These are phyloP conservation scores for Megalops atlanticus DNA, from an alignment of 2,113 vertebrate species.

Conservation along the genomic window DNA sequence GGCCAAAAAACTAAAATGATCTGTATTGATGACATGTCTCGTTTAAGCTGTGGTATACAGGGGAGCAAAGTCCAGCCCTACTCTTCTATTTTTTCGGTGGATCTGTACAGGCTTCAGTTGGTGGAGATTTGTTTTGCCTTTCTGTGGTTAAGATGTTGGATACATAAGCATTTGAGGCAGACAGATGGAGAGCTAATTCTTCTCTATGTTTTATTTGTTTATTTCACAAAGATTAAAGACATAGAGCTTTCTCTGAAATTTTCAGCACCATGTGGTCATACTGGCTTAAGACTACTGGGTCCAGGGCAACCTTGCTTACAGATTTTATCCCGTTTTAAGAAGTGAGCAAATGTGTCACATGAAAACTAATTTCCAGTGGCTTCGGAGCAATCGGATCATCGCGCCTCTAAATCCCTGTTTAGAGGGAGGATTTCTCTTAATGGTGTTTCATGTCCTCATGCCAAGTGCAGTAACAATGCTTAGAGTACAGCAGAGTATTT, in stretches of 20 bases:
- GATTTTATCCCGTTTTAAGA: constrained; percentile 47
- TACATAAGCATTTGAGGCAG: constrained; percentile 44
- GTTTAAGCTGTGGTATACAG: constrained; percentile 45
- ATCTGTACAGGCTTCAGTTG: constrained; percentile 21
- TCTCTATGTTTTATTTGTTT: constrained; percentile 43
- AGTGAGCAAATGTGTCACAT: constrained; percentile 43
- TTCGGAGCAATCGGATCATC: constrained; percentile 45
- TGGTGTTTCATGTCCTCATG: constrained; percentile 37
- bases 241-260: constrained; percentile 34
- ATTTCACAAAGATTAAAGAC: constrained; percentile 43
- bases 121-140: constrained; percentile 16
- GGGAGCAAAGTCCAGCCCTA: constrained; percentile 6
- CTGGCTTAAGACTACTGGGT: constrained; percentile 38
- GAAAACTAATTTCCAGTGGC: constrained; percentile 51
- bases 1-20: constrained; percentile 45
- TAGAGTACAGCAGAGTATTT: constrained; percentile 1
- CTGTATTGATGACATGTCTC: constrained; percentile 51
- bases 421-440: constrained; percentile 41
- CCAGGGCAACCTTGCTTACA: background rate
- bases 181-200: constrained; percentile 54
- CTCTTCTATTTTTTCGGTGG: constrained; percentile 11
- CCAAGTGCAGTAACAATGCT: constrained; percentile 18
- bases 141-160: constrained; percentile 23
- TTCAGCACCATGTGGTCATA: constrained; percentile 32
- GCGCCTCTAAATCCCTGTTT: constrained; percentile 47